Evolutionary conservation across 2,113 vertebrate species (phyloP), one percentile per base, ranked within the genome.

Genomic region (Dipodomys ordii): DNA sequence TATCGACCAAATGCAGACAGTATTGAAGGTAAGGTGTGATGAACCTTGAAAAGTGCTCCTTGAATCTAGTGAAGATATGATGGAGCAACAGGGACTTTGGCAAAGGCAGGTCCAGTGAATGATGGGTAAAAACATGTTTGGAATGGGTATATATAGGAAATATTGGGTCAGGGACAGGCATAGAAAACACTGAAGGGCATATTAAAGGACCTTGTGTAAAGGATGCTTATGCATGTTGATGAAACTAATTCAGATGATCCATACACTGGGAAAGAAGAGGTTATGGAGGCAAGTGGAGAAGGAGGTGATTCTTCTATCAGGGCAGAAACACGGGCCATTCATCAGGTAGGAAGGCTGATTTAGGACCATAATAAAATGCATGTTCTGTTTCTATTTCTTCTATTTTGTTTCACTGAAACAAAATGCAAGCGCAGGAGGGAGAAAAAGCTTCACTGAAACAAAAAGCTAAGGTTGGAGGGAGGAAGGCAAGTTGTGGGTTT

Each of bases 401-500:
- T 73, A 0, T 44, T 35, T 87, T 87, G 30, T 72, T 80, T 60
- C 74, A 62, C 69, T 62, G 5, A 78, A 79, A 60, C 60, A 15
- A 68, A 84, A 92, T 76, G 62, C 30, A 90, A 68, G 5, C 22
- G 60, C 10, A 62, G 15, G 53, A 57, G 53, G 53, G 53, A 57
- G 53, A 57, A 57, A 57, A 57, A 57, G 53, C 53, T 80, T 60
- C 74, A 53, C 64, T 62, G 5, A 78, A 79, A 60, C 60, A 19
- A 68, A 87, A 92, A 76, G 68, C 30, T 87, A 68, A 5, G 25
- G 69, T 7, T 35, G 3, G 53, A 67, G 46, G 92, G 44, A 77
- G 12, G 80, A 64, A 78, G 25, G 39, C n/a, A 71, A 68, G 19
- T n/a, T 93, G 86, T 92, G 91, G 92, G 80, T 95, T 95, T 93